phyloP scores from a whole-genome alignment of 1,140 invertebrate genomes.

The Philaenus spumarius region DNA sequence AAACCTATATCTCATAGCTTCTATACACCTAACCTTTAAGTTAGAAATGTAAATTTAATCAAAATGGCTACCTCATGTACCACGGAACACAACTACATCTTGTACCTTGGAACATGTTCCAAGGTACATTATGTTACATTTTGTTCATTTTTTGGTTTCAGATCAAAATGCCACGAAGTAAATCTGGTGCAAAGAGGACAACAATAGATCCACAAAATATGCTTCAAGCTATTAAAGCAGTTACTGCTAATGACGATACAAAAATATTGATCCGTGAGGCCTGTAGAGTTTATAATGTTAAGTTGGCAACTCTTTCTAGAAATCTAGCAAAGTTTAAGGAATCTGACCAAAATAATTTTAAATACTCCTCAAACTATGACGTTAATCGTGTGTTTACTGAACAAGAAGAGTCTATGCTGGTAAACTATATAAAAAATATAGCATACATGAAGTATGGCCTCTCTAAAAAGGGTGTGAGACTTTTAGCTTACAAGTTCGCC shows the following conservation, averaged over 20 bases:
- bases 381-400: background rate
- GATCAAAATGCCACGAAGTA: too few relatives aligned
- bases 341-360: background rate
- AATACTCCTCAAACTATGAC: background rate
- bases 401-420: background rate
- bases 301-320: background rate
- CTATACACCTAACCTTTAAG: too few relatives aligned
- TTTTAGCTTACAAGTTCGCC: conserved; percentile 32
- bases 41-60: too few relatives aligned
- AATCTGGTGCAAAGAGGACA: too few relatives aligned
- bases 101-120: too few relatives aligned
- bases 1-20: too few relatives aligned
- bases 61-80: too few relatives aligned
- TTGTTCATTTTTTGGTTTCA: too few relatives aligned
- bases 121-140: too few relatives aligned
- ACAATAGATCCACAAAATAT: too few relatives aligned
- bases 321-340: background rate
- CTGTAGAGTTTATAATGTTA: background rate
- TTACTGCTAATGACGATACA: background rate
- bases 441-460: background rate
- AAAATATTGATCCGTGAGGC: background rate
- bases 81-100: too few relatives aligned
- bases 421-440: background rate
- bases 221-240: too few relatives aligned
- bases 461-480: background rate